phyloP scores from a whole-genome alignment of 2,797 vertebrate species.

The Sebastes nivosus region DNA sequence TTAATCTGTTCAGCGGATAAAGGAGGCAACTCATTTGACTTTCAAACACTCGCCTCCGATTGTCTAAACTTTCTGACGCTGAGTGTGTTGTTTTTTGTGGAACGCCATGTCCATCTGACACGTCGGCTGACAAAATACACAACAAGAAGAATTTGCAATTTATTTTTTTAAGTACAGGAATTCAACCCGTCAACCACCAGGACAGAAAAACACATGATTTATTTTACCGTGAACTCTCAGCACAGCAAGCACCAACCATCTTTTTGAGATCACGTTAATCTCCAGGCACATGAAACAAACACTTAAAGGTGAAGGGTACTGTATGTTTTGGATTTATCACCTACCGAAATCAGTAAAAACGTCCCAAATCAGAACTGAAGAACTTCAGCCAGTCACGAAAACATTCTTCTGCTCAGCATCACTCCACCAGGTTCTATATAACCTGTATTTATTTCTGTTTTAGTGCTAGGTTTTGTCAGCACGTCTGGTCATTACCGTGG shows the following conservation, averaged over 20 bases:
- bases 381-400: not conserved
- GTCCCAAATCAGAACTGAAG: not conserved
- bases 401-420: slow-evolving; percentile 44
- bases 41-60: slow-evolving; percentile 17
- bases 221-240: not conserved
- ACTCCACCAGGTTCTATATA: not conserved
- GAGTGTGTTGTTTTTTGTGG: not conserved
- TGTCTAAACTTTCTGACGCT: not conserved
- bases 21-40: slow-evolving; percentile 50
- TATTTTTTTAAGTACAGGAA: not conserved
- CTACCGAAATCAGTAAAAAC: not conserved
- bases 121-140: not conserved
- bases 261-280: not conserved
- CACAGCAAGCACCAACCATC: not conserved
- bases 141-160: slow-evolving; percentile 11
- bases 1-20: not conserved
- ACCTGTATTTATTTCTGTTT: slow-evolving; percentile 53
- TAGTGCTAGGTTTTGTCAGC: slow-evolving; percentile 24
- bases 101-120: not conserved
- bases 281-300: not conserved
- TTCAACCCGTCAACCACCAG: not conserved
- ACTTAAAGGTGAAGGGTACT: not conserved
- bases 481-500: slow-evolving; percentile 45
- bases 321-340: not conserved
- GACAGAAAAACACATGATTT: not conserved